Percentiles rank a stretch among this genome's conserved stretches.
Conservation (phyloP, 2,888 invertebrate genomes). For the Heliconius ismenius region DNA sequence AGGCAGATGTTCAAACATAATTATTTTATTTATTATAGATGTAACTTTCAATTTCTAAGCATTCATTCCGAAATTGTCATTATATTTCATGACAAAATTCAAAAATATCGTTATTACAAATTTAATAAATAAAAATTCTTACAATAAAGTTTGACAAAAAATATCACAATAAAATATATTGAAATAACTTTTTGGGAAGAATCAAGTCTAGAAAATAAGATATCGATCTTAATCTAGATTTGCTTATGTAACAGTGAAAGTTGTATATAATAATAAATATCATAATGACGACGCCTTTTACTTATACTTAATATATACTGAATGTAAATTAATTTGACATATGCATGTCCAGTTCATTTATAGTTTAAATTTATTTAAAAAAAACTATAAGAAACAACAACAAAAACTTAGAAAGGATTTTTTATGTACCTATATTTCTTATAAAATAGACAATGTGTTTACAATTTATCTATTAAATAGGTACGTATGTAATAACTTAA, state of each 20-base stretch:
- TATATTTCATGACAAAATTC: background rate
- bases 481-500: background rate
- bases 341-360: background rate
- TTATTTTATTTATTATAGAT: background rate
- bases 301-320: background rate
- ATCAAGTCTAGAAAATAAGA: background rate
- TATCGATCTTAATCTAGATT: conserved; percentile 11
- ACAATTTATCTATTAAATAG: no score
- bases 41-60: background rate
- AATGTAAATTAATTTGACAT: background rate
- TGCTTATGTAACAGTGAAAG: conserved; percentile 26
- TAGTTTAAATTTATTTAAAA: no score
- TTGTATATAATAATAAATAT: conserved; percentile 11
- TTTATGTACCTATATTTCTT: no score
- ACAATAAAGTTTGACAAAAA: background rate
- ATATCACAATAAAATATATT: background rate
- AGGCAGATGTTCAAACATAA: no score
- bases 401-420: no score
- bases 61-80: background rate
- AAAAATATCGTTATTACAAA: background rate
- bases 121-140: background rate
- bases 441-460: no score
- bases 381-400: no score
- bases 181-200: background rate
- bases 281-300: conserved; percentile 27